phyloP scores from a whole-genome alignment of 2,888 invertebrate species.

The Rhogogaster chlorosoma region DNA sequence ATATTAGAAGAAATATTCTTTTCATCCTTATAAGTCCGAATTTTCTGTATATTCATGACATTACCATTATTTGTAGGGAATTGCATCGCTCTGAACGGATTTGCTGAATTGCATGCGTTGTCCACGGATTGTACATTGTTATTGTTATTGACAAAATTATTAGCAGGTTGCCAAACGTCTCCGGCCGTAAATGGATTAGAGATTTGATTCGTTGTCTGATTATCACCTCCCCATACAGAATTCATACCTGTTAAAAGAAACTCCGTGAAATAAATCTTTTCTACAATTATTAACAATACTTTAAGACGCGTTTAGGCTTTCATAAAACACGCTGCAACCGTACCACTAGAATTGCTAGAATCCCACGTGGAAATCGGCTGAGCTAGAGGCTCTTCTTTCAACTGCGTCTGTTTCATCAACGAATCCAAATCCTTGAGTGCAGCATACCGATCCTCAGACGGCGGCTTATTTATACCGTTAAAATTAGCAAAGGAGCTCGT shows the following conservation, averaged over 20 bases:
- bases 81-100: constrained; percentile 73
- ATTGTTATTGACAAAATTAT: constrained; percentile 67
- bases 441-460: constrained; percentile 94
- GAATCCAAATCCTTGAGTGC: constrained; percentile 95
- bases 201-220: constrained; percentile 70
- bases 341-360: constrained; percentile 62
- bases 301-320: constrained; percentile 63
- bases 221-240: constrained; percentile 67
- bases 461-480: constrained; percentile 70
- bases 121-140: constrained; percentile 73
- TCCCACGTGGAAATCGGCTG: constrained; percentile 68
- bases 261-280: not conserved
- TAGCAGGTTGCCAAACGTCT: constrained; percentile 73
- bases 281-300: constrained; percentile 58
- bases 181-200: constrained; percentile 73
- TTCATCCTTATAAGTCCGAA: not conserved
- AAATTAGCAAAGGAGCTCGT: constrained; percentile 64
- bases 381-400: constrained; percentile 70
- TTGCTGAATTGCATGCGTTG: constrained; percentile 70
- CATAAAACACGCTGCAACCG: constrained; percentile 6
- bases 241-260: not conserved
- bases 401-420: constrained; percentile 79
- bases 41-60: constrained; percentile 42
- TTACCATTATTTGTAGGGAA: constrained; percentile 73
- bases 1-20: not conserved